Conservation (phyloP, 2,797 vertebrate species). For the Microchirus variegatus region DNA sequence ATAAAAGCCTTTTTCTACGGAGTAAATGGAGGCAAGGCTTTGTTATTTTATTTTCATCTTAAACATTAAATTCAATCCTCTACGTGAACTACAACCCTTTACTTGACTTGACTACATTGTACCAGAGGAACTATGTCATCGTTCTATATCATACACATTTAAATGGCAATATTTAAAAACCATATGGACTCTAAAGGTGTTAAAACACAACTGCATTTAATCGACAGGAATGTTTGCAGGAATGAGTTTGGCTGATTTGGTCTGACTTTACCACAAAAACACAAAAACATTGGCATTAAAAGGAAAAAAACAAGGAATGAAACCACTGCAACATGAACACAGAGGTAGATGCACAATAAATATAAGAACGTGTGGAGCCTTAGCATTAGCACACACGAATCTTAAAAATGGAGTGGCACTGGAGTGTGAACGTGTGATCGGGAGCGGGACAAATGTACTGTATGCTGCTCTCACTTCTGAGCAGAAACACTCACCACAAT, state of each 20-base stretch:
- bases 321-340: constrained; percentile 30
- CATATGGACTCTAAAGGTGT: constrained; percentile 23
- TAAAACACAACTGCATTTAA: constrained; percentile 41
- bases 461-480: no score
- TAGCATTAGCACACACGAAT: background rate
- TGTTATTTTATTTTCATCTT: constrained; percentile 37
- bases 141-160: constrained; percentile 31
- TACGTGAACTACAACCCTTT: constrained; percentile 58
- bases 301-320: constrained; percentile 27
- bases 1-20: constrained; percentile 21
- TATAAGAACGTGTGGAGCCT: constrained; percentile 53
- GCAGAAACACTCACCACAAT: background rate
- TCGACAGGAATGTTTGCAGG: background rate
- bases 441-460: constrained; percentile 6
- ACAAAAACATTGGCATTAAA: constrained; percentile 41
- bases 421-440: constrained; percentile 20
- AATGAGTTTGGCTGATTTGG: constrained; percentile 23
- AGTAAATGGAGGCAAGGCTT: constrained; percentile 25
- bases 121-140: constrained; percentile 37
- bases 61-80: constrained; percentile 39
- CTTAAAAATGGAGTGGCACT: constrained; percentile 34
- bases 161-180: constrained; percentile 36
- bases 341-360: constrained; percentile 72
- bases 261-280: constrained; percentile 28
- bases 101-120: constrained; percentile 56